phyloP scores from a whole-genome alignment of 2,113 vertebrate genomes.

The Leucoraja erinaceus region DNA sequence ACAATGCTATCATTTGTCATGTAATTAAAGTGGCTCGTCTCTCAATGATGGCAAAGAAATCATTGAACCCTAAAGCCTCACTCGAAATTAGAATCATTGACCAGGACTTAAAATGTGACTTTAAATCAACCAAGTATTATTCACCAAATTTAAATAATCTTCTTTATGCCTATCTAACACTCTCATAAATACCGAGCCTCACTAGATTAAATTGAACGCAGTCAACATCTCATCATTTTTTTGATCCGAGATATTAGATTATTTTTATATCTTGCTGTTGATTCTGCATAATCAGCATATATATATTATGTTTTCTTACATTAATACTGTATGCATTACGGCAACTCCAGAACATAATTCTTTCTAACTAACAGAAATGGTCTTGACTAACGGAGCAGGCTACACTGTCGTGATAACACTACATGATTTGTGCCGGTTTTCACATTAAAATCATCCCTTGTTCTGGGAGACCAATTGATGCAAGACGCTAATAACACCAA shows the following conservation, averaged over 20 bases:
- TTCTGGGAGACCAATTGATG: background rate
- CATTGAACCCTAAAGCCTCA: background rate
- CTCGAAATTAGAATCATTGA: background rate
- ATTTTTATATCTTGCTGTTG: slow-evolving; percentile 12
- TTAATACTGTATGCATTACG: background rate
- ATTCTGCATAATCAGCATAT: background rate
- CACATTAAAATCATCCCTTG: background rate
- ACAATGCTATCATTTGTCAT: background rate
- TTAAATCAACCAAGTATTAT: background rate
- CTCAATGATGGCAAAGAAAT: background rate
- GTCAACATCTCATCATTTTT: background rate
- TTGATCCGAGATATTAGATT: slow-evolving; percentile 15
- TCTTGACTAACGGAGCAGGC: background rate
- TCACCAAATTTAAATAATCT: background rate
- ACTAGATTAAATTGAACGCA: background rate
- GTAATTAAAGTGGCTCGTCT: too few relatives aligned
- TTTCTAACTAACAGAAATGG: background rate
- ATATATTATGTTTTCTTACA: background rate
- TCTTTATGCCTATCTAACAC: background rate
- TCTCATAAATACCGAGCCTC: background rate
- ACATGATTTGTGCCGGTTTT: background rate
- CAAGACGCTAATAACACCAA: too few relatives aligned
- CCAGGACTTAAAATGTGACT: background rate
- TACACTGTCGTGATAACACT: background rate
- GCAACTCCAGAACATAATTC: background rate